Evolutionary conservation across 2,888 invertebrate genomes (phyloP).

Genomic region (Stenotaenia linearis): DNA sequence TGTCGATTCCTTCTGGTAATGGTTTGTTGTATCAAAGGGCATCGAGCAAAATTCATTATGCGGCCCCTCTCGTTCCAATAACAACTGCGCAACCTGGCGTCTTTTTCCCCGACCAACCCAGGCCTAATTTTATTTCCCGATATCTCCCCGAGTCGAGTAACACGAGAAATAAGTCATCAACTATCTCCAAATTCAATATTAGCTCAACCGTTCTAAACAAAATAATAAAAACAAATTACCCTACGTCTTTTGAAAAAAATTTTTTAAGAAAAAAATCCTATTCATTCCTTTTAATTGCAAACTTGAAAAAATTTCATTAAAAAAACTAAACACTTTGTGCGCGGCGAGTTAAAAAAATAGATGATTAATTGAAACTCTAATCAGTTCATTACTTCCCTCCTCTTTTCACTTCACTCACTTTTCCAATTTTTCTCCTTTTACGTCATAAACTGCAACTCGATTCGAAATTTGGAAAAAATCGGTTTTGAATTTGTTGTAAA

Average conservation of each 20-base stretch:
- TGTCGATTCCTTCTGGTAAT: conserved; percentile 1
- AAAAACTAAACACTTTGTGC: background rate
- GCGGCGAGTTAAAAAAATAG: background rate
- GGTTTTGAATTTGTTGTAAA: no score
- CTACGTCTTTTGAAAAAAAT: background rate
- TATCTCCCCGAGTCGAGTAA: background rate
- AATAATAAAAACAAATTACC: background rate
- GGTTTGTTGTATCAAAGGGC: conserved; percentile 21
- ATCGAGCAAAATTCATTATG: conserved; percentile 12
- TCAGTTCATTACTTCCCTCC: background rate
- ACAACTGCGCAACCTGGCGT: conserved; percentile 3
- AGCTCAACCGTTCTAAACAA: background rate
- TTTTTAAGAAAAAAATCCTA: background rate
- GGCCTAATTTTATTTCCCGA: background rate
- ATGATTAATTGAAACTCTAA: conserved; percentile 26
- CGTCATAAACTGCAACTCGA: background rate
- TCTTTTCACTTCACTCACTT: conserved; percentile 13
- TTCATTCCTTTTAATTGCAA: background rate
- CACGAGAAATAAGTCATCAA: background rate
- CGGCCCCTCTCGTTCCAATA: background rate
- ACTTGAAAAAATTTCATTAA: background rate
- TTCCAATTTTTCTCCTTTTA: background rate
- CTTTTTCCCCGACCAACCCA: background rate
- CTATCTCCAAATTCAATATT: background rate
- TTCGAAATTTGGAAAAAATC: background rate